Evolutionary conservation across 2,888 invertebrate genomes (phyloP).

Genomic region (Diaperis boleti): DNA sequence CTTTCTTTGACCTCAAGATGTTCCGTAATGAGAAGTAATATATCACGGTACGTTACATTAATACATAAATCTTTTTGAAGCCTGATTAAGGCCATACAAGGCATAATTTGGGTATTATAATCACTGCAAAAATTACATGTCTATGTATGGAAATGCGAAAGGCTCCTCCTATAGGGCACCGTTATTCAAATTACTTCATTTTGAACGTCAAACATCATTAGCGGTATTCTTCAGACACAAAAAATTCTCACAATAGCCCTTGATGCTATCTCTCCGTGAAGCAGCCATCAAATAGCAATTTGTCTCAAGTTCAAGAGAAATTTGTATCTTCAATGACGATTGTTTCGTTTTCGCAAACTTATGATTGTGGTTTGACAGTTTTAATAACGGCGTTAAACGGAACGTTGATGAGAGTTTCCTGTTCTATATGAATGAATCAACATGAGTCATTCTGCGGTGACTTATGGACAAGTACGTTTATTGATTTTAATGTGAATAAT

Average conservation of each 20-base stretch:
- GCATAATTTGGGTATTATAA: conserved; percentile 25
- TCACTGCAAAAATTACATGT: conserved; percentile 25
- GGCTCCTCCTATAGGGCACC: conserved; percentile 21
- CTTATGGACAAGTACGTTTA: conserved; percentile 8
- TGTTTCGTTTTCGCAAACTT: not conserved
- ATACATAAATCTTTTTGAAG: conserved; percentile 13
- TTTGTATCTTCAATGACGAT: not conserved
- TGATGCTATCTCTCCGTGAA: conserved; percentile 18
- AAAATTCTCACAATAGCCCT: conserved; percentile 22
- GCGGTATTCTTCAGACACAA: conserved; percentile 29
- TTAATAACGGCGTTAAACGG: conserved; percentile 6
- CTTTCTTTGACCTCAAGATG: not conserved
- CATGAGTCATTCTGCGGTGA: conserved; percentile 16
- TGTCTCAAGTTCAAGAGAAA: conserved; percentile 8
- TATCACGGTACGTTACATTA: conserved; percentile 19
- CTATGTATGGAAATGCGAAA: conserved; percentile 38
- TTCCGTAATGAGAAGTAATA: conserved; percentile 6
- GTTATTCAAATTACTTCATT: conserved; percentile 38
- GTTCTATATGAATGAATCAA: conserved; percentile 9
- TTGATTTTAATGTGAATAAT: conserved; percentile 27
- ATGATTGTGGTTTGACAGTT: conserved; percentile 3
- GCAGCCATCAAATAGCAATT: conserved; percentile 21
- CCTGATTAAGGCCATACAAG: conserved; percentile 28
- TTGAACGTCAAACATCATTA: conserved; percentile 34
- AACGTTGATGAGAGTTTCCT: conserved; percentile 12